Evolutionary conservation across 2,113 vertebrate species (phyloP), one percentile per base, ranked within the genome.

Genomic region (Semicossyphus pulcher): DNA sequence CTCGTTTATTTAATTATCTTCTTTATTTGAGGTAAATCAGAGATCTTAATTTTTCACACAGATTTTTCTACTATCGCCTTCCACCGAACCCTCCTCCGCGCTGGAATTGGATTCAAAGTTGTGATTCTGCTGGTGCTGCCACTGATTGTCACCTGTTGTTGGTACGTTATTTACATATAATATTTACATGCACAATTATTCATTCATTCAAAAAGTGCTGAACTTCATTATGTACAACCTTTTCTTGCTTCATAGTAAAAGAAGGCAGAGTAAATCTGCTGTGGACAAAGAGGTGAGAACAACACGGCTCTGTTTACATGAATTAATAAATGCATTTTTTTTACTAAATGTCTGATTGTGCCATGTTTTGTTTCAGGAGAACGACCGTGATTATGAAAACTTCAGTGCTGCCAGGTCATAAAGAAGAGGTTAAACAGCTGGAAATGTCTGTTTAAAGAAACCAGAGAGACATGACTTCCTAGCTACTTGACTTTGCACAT

Each of bases 371-470:
- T 80, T 69, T 69, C 71, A 88, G 76, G 78, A 44, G 21, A 11
- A 54, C 31, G 25, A 23, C 39, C 10, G 11, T 26, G 41, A 61
- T 41, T 78, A 82, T 62, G 86, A 80, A 80, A 68, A 80, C 4
- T 0, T 66, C 0, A 3, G 0, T 2, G 4, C 0, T 5, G 4
- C 2, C 1, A 1, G 12, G 18, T 56, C 0, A 31, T 44, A 20
- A 21, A n/a, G 23, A 52, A 18, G 23, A 1, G 8, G 16, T 54
- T 15, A 47, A 4, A 8, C 8, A 37, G 3, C 41, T 10, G 14
- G 29, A 66, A 42, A 28, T 25, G 29, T 44, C 18, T 47, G 4
- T 20, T 23, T 32, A 36, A 26, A 23, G 5, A 48, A 42, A 11
- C 2, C 1, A 26, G 5, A 8, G 12, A 31, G 10, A 20, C 23